Percentiles rank a stretch among this genome's conserved stretches.
Evolutionary conservation across 1,140 invertebrate genomes (phyloP).

Genomic region (Rhynchophorus ferrugineus): DNA sequence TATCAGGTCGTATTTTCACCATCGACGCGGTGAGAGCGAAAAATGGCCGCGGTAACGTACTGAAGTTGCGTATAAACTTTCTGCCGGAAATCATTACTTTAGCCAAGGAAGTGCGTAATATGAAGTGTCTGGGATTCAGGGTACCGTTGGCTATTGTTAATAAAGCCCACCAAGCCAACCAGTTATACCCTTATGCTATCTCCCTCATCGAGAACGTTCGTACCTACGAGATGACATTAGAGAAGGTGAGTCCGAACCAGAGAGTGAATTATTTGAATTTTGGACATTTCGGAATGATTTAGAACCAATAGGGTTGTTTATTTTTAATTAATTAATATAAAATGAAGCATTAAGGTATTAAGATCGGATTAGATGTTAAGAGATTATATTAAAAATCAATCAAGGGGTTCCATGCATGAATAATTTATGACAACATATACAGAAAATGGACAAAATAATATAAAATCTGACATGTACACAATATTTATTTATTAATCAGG

Average conservation of each 20-base stretch:
- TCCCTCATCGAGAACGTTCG: conserved; percentile 96
- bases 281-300: too few relatives aligned
- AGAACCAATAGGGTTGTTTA: too few relatives aligned
- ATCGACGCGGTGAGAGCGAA: conserved; percentile 82
- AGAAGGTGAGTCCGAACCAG: conserved; percentile 66
- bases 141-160: conserved; percentile 97
- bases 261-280: background rate
- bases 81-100: conserved; percentile 96
- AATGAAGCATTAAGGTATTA: too few relatives aligned
- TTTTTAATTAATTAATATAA: too few relatives aligned
- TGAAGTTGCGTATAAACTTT: conserved; percentile 95
- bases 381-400: too few relatives aligned
- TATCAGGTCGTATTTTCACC: conserved; percentile 88
- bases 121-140: conserved; percentile 93
- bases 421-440: too few relatives aligned
- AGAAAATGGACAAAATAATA: too few relatives aligned
- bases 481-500: too few relatives aligned
- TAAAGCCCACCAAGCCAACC: conserved; percentile 97
- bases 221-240: conserved; percentile 92
- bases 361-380: too few relatives aligned
- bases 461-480: too few relatives aligned
- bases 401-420: too few relatives aligned
- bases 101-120: conserved; percentile 96
- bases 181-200: conserved; percentile 97
- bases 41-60: conserved; percentile 77